Percentiles rank a stretch among this genome's conserved stretches.
Conservation (phyloP, 2,888 invertebrate species). For the Gastrophysa polygoni region DNA sequence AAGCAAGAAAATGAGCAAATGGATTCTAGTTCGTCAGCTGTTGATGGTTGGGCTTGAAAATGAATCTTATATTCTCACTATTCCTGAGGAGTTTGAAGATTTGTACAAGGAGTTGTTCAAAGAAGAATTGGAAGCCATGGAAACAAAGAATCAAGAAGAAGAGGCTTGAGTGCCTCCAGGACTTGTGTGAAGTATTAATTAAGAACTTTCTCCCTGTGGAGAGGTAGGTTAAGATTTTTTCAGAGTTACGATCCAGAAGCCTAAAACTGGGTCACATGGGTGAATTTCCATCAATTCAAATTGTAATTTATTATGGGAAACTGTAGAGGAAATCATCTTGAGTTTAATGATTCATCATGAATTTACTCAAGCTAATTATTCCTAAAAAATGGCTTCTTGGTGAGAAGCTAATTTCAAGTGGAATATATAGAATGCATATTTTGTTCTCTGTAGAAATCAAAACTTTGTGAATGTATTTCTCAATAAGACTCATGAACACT, state of each 20-base stretch:
- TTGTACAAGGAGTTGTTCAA: slow-evolving; percentile 32
- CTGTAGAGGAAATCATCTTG: no score
- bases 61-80: slow-evolving; percentile 39
- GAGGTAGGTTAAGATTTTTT: not conserved
- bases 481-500: no score
- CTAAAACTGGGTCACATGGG: not conserved
- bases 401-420: no score
- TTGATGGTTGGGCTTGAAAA: slow-evolving; percentile 40
- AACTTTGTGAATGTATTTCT: no score
- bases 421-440: no score
- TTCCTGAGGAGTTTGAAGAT: slow-evolving; percentile 42
- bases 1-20: slow-evolving; percentile 42
- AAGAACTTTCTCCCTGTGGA: not conserved
- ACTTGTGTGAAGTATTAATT: not conserved
- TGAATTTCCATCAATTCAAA: not conserved
- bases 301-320: no score
- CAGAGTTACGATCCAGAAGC: not conserved
- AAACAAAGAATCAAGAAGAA: not conserved
- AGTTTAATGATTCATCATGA: no score
- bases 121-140: not conserved
- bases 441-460: no score
- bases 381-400: no score
- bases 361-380: no score
- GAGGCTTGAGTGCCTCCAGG: not conserved
- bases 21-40: slow-evolving; percentile 42